A percentile compares a stretch with the other conserved stretches of the same genome.
Conservation (phyloP, 2,113 vertebrate species). For the Strix aluco region DNA sequence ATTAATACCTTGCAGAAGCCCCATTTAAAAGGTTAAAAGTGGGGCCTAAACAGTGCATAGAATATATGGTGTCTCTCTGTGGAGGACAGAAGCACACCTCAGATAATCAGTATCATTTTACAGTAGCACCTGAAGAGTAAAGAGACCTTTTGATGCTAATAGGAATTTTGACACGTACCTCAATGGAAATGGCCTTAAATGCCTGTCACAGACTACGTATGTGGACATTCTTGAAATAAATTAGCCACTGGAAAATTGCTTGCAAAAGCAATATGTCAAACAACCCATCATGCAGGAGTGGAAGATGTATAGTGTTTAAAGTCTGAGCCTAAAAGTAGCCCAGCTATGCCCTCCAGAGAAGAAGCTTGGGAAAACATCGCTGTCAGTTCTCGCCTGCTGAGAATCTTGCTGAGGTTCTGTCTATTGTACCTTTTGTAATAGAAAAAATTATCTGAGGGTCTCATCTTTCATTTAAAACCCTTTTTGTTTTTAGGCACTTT, state of each 20-base stretch:
- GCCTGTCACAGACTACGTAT: neutral
- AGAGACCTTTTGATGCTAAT: slow-evolving; percentile 1
- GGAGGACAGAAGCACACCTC: neutral
- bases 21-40: neutral
- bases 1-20: neutral
- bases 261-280: neutral
- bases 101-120: neutral
- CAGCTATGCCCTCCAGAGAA: neutral
- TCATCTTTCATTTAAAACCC: neutral
- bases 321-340: neutral
- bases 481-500: neutral
- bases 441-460: neutral
- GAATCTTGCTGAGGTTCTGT: neutral
- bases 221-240: neutral
- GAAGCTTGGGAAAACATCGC: neutral
- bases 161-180: neutral
- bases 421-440: neutral
- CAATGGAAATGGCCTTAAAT: neutral
- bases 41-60: neutral
- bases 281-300: neutral
- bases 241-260: neutral
- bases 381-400: neutral
- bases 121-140: neutral
- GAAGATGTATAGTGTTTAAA: neutral
- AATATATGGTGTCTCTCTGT: neutral